Evolutionary conservation across 2,888 invertebrate genomes (phyloP).

Genomic region (Napeogenes inachia): DNA sequence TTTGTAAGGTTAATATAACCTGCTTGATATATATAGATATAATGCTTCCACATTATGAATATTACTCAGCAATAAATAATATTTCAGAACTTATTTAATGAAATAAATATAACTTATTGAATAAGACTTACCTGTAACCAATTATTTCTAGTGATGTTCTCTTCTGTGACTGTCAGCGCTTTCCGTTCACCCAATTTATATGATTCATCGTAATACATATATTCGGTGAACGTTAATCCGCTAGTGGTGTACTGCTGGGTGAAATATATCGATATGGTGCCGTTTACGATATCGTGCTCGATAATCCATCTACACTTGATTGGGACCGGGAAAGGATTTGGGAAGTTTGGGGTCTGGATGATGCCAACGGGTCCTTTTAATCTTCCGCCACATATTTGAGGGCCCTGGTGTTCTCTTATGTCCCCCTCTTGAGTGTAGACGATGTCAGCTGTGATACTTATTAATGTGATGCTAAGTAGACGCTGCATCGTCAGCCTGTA

Average conservation of each 20-base stretch:
- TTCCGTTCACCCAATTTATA: slow-evolving; percentile 81
- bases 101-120: slow-evolving; percentile 5
- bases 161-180: slow-evolving; percentile 83
- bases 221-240: slow-evolving; percentile 86
- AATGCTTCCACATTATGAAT: too few relatives aligned
- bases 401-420: slow-evolving; percentile 55
- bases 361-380: slow-evolving; percentile 81
- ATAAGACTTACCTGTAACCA: slow-evolving; percentile 68
- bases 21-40: too few relatives aligned
- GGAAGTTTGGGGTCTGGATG: slow-evolving; percentile 91
- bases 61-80: too few relatives aligned
- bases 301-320: slow-evolving; percentile 93
- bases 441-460: slow-evolving; percentile 48
- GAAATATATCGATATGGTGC: slow-evolving; percentile 89
- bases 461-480: slow-evolving; percentile 54
- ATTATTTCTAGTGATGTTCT: slow-evolving; percentile 82
- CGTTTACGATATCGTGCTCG: slow-evolving; percentile 84
- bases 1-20: too few relatives aligned
- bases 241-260: slow-evolving; percentile 91
- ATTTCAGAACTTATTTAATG: neutral
- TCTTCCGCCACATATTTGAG: slow-evolving; percentile 80
- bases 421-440: slow-evolving; percentile 48
- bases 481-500: slow-evolving; percentile 58
- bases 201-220: slow-evolving; percentile 84
- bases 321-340: slow-evolving; percentile 87